Conservation (phyloP, 2,888 invertebrate species). For the Cheilosia vernalis region DNA sequence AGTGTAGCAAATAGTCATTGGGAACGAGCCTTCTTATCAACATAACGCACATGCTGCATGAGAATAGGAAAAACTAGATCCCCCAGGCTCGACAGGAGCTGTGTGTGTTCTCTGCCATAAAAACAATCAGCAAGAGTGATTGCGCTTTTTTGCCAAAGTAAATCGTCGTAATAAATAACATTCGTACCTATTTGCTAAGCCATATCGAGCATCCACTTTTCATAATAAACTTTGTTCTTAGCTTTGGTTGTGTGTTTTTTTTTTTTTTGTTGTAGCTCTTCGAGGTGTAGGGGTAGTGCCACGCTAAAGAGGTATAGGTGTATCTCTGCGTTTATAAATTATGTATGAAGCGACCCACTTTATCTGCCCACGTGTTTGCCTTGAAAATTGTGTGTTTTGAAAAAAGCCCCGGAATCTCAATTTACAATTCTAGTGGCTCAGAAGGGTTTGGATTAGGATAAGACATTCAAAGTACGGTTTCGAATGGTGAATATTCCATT, state of each 20-base stretch:
- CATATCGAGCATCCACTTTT: slow-evolving; percentile 5
- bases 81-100: slow-evolving; percentile 12
- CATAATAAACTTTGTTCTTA: neutral
- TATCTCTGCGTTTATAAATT: slow-evolving; percentile 41
- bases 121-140: slow-evolving; percentile 55
- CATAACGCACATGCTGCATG: slow-evolving; percentile 27
- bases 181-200: slow-evolving; percentile 36
- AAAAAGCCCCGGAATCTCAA: slow-evolving; percentile 32
- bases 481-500: slow-evolving; percentile 35
- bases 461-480: slow-evolving; percentile 43
- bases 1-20: slow-evolving; percentile 20
- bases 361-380: slow-evolving; percentile 33
- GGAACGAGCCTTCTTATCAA: slow-evolving; percentile 38
- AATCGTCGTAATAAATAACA: slow-evolving; percentile 48
- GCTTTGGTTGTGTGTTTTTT: neutral
- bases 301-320: slow-evolving; percentile 10
- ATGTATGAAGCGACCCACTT: slow-evolving; percentile 46
- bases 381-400: slow-evolving; percentile 3
- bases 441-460: slow-evolving; percentile 30
- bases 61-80: slow-evolving; percentile 27
- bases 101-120: slow-evolving; percentile 28
- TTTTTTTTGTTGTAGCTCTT: neutral
- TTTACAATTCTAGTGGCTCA: slow-evolving; percentile 49
- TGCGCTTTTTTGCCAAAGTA: slow-evolving; percentile 33
- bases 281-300: neutral